Evolutionary conservation across 1,140 invertebrate species (phyloP), one percentile per base, ranked within the genome.

Genomic region (Penaeus chinensis): DNA sequence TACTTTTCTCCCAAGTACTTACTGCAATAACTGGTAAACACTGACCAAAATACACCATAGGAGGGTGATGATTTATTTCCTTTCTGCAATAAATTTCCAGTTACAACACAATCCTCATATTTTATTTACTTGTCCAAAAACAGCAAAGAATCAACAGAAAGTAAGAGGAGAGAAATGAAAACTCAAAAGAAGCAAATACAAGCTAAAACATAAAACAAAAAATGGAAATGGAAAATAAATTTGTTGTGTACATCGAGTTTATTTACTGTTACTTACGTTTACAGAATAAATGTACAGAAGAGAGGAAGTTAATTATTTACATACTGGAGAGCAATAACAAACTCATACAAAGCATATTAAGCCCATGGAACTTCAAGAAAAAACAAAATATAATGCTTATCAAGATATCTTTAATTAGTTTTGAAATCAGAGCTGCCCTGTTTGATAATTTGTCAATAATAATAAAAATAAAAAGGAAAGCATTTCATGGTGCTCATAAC

Each of bases 271-370:
- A 87, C 85, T 87, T 87, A 85, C 32, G 80, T 87, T 87, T 87
- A 83, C 81, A 87, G 86, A 87, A 87, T 87, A 87, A 87, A 87
- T 87, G 86, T 87, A 87, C 86, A 87, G 85, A 87, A 77, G 74
- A 87, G 79, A 76, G 71, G 76, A 87, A 82, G 71, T 62, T 69
- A 76, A 32, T 61, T 87, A 87, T 87, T 47, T 87, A 87, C 86
- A 87, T 42, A 85, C 42, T 87, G 80, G 80, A 82, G 42, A 87
- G 86, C 86, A 82, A 82, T 87, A 87, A 85, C 84, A 82, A 87
- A 82, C 60, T 76, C 22, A 76, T 87, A 80, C 84, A 85, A 85
- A 85, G 84, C 80, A 87, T 63, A 86, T 83, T 83, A 83, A 65
- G 74, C 65, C 65, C 61, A 32, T 87, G 66, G 62, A 87, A 65